These are phyloP conservation scores for Sericinus montela DNA, from an alignment of 2,888 invertebrate species.

Conservation along the genomic window DNA sequence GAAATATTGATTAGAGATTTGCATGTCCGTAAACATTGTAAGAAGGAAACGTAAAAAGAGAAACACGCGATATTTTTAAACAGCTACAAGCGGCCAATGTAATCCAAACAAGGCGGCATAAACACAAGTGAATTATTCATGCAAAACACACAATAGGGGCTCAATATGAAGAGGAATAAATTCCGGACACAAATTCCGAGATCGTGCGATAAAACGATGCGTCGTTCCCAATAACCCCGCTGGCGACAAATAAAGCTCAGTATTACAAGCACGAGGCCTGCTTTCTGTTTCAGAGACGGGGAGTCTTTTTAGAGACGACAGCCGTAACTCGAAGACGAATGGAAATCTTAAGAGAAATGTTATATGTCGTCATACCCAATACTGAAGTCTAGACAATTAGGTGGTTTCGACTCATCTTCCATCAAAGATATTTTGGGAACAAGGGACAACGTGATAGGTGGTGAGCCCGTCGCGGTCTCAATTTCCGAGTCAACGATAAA, in stretches of 20 bases:
- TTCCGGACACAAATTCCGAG: constrained; percentile 42
- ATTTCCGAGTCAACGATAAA: too few relatives aligned
- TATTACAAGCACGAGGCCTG: constrained; percentile 17
- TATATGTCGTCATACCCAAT: background rate
- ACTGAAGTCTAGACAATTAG: too few relatives aligned
- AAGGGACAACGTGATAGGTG: too few relatives aligned
- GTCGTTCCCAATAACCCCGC: constrained; percentile 31
- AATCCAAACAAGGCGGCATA: constrained; percentile 8
- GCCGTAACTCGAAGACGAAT: constrained; percentile 2
- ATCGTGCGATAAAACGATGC: constrained; percentile 34
- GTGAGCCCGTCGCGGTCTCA: too few relatives aligned
- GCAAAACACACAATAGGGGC: constrained; percentile 27
- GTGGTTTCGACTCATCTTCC: too few relatives aligned
- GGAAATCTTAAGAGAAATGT: constrained; percentile 11
- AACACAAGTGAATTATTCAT: constrained; percentile 22
- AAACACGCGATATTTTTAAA: background rate
- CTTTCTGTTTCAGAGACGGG: background rate
- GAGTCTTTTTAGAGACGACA: too few relatives aligned
- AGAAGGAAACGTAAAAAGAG: too few relatives aligned
- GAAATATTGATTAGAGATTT: too few relatives aligned
- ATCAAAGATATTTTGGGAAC: too few relatives aligned
- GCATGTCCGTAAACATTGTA: too few relatives aligned
- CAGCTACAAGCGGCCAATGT: background rate
- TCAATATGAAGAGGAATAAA: constrained; percentile 42
- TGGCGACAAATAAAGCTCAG: constrained; percentile 25